These are phyloP conservation scores for Silurus meridionalis DNA, from an alignment of 2,113 vertebrate genomes.

Conservation along the genomic window DNA sequence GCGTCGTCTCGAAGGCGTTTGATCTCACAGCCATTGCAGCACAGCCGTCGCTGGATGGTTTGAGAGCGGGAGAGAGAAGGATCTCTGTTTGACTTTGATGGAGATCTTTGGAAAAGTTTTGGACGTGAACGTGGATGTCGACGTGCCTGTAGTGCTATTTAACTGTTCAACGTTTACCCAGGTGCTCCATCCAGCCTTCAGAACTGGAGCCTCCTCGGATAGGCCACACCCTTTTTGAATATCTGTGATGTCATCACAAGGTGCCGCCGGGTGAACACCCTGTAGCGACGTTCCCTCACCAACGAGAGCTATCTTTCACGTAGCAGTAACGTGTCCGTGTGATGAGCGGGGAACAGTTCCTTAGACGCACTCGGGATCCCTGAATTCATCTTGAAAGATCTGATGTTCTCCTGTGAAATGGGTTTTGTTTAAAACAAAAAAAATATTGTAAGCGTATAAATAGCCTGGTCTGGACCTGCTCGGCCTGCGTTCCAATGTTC, in stretches of 20 bases:
- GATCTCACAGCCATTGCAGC: slow-evolving; percentile 7
- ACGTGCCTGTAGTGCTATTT: slow-evolving; percentile 41
- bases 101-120: background rate
- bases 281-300: slow-evolving; percentile 47
- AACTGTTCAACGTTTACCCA: slow-evolving; percentile 42
- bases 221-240: slow-evolving; percentile 38
- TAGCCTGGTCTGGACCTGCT: slow-evolving; percentile 2
- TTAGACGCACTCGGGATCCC: slow-evolving; percentile 41
- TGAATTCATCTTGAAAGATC: slow-evolving; percentile 42
- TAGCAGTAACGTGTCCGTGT: slow-evolving; percentile 48
- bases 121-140: slow-evolving; percentile 17
- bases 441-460: background rate
- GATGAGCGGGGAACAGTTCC: background rate
- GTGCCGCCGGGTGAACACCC: slow-evolving; percentile 48
- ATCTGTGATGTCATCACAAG: slow-evolving; percentile 48
- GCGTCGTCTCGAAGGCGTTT: background rate
- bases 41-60: background rate
- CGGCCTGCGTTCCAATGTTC: background rate
- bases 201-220: slow-evolving; percentile 6
- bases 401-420: slow-evolving; percentile 18
- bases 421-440: slow-evolving; percentile 13
- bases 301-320: slow-evolving; percentile 10
- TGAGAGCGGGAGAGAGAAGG: slow-evolving; percentile 7
- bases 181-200: slow-evolving; percentile 26
- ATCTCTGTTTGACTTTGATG: background rate